phyloP scores from a whole-genome alignment of 1,140 invertebrate species.

The Drosophila funebris region DNA sequence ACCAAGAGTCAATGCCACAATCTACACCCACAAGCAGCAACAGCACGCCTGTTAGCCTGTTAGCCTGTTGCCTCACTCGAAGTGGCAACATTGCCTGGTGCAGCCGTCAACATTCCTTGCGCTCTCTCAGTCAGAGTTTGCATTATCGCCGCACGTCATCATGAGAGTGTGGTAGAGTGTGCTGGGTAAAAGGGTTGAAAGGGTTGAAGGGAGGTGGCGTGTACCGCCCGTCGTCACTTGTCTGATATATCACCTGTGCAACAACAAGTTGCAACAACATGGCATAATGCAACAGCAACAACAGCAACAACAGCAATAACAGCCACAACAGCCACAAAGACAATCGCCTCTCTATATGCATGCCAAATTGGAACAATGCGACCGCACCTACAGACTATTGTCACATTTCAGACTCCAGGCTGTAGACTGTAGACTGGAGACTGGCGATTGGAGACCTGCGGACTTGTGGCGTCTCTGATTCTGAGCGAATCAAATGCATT shows the following conservation, averaged over 20 bases:
- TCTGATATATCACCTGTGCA: slow-evolving; percentile 79
- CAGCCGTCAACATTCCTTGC: slow-evolving; percentile 70
- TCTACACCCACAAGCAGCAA: slow-evolving; percentile 56
- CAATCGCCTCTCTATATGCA: slow-evolving; percentile 50
- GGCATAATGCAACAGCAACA: slow-evolving; percentile 24
- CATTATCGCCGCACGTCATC: slow-evolving; percentile 78
- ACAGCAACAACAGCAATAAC: background rate
- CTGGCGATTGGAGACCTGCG: background rate
- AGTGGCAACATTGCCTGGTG: background rate
- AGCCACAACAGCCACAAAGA: slow-evolving; percentile 4
- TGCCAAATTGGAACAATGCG: slow-evolving; percentile 76
- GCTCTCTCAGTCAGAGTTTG: slow-evolving; percentile 36
- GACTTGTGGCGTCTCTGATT: slow-evolving; percentile 58
- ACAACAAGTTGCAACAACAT: slow-evolving; percentile 26
- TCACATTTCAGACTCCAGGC: slow-evolving; percentile 54
- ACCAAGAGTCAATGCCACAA: slow-evolving; percentile 3
- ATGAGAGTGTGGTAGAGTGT: background rate
- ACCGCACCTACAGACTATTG: slow-evolving; percentile 42
- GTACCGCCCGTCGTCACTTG: slow-evolving; percentile 75
- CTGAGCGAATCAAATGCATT: slow-evolving; percentile 74
- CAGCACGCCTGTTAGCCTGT: too few relatives aligned
- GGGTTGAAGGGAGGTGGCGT: background rate
- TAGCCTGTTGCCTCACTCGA: background rate
- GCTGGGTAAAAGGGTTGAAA: background rate
- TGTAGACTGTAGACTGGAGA: too few relatives aligned